Conservation (phyloP, 64 coral and sea anemone genomes). For the Exaiptasia diaphana region DNA sequence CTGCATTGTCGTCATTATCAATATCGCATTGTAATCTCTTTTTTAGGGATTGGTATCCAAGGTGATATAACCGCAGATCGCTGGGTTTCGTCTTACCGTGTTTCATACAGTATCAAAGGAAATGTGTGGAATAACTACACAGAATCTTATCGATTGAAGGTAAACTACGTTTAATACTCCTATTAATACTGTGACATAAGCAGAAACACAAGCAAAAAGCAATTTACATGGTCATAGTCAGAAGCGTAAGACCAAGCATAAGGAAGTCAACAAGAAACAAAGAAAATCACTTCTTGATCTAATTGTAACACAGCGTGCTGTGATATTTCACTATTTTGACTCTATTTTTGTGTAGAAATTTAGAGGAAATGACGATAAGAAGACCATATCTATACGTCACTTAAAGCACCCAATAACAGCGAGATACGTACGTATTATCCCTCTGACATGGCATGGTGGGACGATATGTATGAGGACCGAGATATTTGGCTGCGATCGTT, state of each 20-base stretch:
- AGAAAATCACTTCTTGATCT: no score
- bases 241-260: no score
- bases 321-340: no score
- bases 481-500: conserved; percentile 87
- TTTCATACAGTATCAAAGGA: conserved; percentile 71
- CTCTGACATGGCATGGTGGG: conserved; percentile 73
- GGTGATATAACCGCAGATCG: conserved; percentile 63
- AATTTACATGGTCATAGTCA: no score
- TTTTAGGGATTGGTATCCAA: conserved; percentile 83
- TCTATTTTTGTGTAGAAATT: conserved; percentile 59
- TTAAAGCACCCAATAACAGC: conserved; percentile 86
- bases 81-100: conserved; percentile 63
- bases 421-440: conserved; percentile 77
- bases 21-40: no score
- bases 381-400: conserved; percentile 74
- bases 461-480: conserved; percentile 94
- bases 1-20: no score
- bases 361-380: conserved; percentile 83
- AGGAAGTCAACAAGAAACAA: no score
- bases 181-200: no score
- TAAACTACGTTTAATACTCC: no score
- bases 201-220: no score
- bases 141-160: conserved; percentile 63
- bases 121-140: conserved; percentile 79
- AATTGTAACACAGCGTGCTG: no score